Conservation (phyloP, 2,888 invertebrate species). For the Heliothis peltigera region DNA sequence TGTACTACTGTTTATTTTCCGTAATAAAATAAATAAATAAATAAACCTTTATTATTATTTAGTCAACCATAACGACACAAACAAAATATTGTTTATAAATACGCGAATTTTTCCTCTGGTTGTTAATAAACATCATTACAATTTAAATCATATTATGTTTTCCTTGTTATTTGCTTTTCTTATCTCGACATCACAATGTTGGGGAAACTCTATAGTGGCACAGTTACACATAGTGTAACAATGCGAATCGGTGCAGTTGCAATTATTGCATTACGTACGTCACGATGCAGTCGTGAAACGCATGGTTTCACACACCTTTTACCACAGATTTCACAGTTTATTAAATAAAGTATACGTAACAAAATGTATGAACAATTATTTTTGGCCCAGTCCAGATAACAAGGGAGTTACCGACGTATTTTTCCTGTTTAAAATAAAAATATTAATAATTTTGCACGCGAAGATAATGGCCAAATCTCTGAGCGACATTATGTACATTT, state of each 20-base stretch:
- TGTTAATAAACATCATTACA: conserved; percentile 4
- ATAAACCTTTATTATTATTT: not conserved
- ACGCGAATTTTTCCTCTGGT: conserved; percentile 1
- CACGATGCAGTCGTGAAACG: conserved; percentile 12
- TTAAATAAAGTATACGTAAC: not conserved
- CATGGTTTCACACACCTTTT: conserved; percentile 22
- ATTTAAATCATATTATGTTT: conserved; percentile 5
- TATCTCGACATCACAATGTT: conserved; percentile 9
- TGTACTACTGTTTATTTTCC: too few species aligned
- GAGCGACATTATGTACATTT: too few species aligned
- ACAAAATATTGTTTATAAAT: conserved; percentile 17
- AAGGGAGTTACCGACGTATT: not conserved
- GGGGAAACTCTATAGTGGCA: conserved; percentile 3
- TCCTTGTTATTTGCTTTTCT: not conserved
- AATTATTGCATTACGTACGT: not conserved
- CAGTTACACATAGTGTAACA: conserved; percentile 13
- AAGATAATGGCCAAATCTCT: too few species aligned
- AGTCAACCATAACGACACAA: not conserved
- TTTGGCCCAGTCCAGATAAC: not conserved
- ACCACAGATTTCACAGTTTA: not conserved
- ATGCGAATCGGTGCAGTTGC: conserved; percentile 1
- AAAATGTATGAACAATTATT: not conserved
- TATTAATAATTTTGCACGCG: too few species aligned
- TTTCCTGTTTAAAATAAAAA: too few species aligned
- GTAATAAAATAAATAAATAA: too few species aligned